Percentiles rank a stretch among this genome's conserved stretches.
Evolutionary conservation across 2,113 vertebrate species (phyloP).

Genomic region (Alaudala cheleensis): DNA sequence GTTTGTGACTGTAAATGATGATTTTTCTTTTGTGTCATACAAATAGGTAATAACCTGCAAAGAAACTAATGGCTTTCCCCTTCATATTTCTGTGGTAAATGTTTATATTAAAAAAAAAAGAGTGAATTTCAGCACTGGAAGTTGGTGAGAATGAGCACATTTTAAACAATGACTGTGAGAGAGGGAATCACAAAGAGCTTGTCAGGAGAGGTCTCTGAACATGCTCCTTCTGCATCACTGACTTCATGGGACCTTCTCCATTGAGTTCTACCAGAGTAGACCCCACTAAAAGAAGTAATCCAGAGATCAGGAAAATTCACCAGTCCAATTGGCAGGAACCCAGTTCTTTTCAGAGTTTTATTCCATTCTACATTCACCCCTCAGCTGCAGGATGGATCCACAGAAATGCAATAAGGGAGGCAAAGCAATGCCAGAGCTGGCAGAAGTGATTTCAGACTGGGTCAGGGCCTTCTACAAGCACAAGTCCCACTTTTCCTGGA

Average conservation of each 20-base stretch:
- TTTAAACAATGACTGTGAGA: neutral
- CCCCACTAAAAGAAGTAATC: neutral
- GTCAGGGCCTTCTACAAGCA: constrained; percentile 21
- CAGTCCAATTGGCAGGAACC: neutral
- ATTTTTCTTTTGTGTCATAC: constrained; percentile 78
- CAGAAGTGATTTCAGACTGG: neutral
- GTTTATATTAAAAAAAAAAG: constrained; percentile 68
- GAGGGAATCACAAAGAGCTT: neutral
- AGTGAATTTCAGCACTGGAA: constrained; percentile 73
- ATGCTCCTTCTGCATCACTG: neutral
- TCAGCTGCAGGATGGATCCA: neutral
- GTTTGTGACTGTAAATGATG: constrained; percentile 87
- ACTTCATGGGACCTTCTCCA: neutral
- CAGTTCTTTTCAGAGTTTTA: neutral
- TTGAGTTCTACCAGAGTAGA: neutral
- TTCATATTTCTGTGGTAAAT: constrained; percentile 79
- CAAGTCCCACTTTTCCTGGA: neutral
- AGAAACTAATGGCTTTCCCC: constrained; percentile 76
- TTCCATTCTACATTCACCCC: neutral
- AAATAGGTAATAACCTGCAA: constrained; percentile 79
- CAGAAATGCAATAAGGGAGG: neutral
- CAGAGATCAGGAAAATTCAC: neutral
- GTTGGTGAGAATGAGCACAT: constrained; percentile 55
- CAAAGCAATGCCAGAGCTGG: neutral
- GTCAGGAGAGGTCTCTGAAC: neutral